Percentiles rank a stretch among this genome's conserved stretches.
These are phyloP conservation scores for Notechis scutatus DNA, from an alignment of 2,113 vertebrate genomes.

Conservation along the genomic window DNA sequence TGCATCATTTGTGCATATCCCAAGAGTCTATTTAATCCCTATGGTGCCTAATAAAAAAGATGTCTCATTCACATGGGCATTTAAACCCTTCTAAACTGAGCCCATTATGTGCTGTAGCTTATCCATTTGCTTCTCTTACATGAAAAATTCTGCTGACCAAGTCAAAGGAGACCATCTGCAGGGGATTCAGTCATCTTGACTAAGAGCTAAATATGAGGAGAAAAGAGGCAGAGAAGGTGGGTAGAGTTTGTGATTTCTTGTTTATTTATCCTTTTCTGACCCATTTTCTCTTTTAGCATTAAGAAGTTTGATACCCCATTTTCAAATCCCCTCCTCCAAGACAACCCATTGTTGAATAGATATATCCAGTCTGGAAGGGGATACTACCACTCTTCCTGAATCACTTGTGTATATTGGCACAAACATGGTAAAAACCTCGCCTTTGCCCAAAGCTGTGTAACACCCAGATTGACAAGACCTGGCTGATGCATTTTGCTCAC, in stretches of 20 bases:
- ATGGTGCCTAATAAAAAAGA: conserved; percentile 50
- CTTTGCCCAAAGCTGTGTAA: conserved; percentile 59
- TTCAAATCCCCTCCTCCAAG: conserved; percentile 9
- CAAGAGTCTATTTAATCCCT: conserved; percentile 30
- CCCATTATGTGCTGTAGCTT: conserved; percentile 42
- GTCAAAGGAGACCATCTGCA: conserved; percentile 49
- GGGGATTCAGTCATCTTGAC: conserved; percentile 49
- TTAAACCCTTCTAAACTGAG: conserved; percentile 44
- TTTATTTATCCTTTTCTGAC: not conserved
- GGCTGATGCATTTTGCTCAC: conserved; percentile 24
- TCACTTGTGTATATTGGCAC: conserved; percentile 61
- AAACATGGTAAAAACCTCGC: conserved; percentile 65
- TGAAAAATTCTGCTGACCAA: conserved; percentile 48
- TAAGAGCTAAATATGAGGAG: conserved; percentile 41
- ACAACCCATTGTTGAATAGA: conserved; percentile 39
- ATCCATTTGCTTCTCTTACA: conserved; percentile 28
- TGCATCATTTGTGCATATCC: conserved; percentile 37
- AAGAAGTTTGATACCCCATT: accelerated
- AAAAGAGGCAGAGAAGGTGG: not conserved
- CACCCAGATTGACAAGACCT: conserved; percentile 59
- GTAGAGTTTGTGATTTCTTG: conserved; percentile 11
- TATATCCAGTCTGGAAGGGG: conserved; percentile 30
- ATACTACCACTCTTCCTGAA: conserved; percentile 48
- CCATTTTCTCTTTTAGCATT: not conserved
- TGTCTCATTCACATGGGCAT: conserved; percentile 49